Evolutionary conservation across 1,140 invertebrate genomes (phyloP).

Genomic region (Neodiprion lecontei): DNA sequence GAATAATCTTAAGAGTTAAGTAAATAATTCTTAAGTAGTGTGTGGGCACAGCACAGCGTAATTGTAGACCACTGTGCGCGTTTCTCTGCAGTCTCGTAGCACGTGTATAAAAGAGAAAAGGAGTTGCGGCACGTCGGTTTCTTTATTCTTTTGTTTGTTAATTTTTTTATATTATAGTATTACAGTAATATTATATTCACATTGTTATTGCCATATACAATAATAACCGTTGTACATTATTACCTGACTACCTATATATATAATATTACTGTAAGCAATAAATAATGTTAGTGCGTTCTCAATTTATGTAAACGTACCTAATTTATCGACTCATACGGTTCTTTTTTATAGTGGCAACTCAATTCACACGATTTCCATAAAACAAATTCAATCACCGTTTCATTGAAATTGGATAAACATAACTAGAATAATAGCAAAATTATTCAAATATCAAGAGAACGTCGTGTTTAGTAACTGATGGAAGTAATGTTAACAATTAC

Average conservation of each 20-base stretch:
- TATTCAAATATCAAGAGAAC: too few species aligned
- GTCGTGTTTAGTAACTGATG: too few species aligned
- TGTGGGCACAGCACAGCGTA: conserved; percentile 24
- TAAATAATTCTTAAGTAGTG: conserved; percentile 15
- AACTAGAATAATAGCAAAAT: too few species aligned
- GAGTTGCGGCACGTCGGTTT: conserved; percentile 1
- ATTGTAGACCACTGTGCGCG: conserved; percentile 38
- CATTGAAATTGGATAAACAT: too few species aligned
- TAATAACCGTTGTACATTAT: not conserved
- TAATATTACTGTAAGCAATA: conserved; percentile 6
- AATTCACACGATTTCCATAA: too few species aligned
- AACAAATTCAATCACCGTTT: too few species aligned
- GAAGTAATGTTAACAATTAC: too few species aligned
- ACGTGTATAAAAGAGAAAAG: conserved; percentile 5
- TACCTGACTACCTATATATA: not conserved
- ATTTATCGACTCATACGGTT: not conserved
- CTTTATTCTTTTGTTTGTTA: not conserved
- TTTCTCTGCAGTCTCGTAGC: conserved; percentile 21
- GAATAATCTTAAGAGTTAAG: conserved; percentile 46
- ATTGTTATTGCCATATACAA: not conserved
- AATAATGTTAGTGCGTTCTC: not conserved
- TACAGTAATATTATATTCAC: not conserved
- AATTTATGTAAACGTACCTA: not conserved
- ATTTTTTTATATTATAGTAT: not conserved
- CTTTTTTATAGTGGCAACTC: too few species aligned